These are phyloP conservation scores for Drosophila dunni DNA, from an alignment of 1,140 invertebrate genomes.

Conservation along the genomic window DNA sequence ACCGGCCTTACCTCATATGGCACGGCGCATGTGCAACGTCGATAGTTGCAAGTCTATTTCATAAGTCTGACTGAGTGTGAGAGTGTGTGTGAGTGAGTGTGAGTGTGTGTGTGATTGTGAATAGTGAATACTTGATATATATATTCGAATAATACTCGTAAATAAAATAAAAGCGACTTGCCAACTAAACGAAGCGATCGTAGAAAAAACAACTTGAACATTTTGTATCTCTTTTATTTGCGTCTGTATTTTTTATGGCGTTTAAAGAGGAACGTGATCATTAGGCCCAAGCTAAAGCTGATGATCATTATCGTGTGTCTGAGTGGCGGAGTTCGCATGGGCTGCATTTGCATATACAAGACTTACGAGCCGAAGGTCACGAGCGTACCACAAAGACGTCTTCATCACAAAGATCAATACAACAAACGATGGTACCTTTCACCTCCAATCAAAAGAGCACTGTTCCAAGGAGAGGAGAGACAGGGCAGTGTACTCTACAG, in stretches of 20 bases:
- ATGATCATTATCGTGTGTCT: slow-evolving; percentile 16
- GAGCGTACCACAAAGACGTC: slow-evolving; percentile 45
- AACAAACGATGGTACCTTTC: slow-evolving; percentile 59
- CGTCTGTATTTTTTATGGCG: neutral
- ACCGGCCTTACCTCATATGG: slow-evolving; percentile 78
- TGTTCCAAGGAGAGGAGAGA: slow-evolving; percentile 1
- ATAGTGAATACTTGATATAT: slow-evolving; percentile 22
- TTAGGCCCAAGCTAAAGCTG: slow-evolving; percentile 29
- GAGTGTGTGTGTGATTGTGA: slow-evolving; percentile 9
- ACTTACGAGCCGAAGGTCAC: slow-evolving; percentile 54
- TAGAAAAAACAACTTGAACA: slow-evolving; percentile 15
- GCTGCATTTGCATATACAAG: slow-evolving; percentile 69
- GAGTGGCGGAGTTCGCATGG: slow-evolving; percentile 1
- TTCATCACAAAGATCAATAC: slow-evolving; percentile 36
- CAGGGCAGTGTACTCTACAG: neutral
- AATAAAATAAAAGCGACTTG: slow-evolving; percentile 58
- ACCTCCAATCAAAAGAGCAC: slow-evolving; percentile 40
- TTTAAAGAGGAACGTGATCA: neutral
- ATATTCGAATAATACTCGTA: slow-evolving; percentile 34
- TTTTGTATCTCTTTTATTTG: neutral
- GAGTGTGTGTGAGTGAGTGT: neutral
- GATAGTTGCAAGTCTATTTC: slow-evolving; percentile 42
- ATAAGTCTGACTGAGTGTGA: slow-evolving; percentile 31
- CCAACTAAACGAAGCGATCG: slow-evolving; percentile 17
- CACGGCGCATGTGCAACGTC: slow-evolving; percentile 72